A percentile compares a stretch with the other conserved stretches of the same genome.
phyloP scores from a whole-genome alignment of 2,888 invertebrate species.

The Hyposoter didymator region DNA sequence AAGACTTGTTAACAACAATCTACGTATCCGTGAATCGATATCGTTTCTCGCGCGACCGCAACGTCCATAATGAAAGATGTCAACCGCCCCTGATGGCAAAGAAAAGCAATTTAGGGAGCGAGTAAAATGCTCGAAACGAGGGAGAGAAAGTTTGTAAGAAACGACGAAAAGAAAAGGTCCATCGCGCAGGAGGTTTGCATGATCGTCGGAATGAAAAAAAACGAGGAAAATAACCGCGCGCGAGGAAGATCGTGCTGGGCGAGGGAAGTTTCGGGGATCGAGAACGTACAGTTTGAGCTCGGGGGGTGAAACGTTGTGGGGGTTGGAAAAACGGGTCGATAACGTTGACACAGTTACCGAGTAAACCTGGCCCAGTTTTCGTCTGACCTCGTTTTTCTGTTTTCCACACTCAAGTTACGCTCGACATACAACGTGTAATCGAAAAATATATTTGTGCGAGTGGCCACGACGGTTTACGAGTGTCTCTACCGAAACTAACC shows the following conservation, averaged over 20 bases:
- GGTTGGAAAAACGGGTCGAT: conserved; percentile 75
- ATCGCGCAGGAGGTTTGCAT: conserved; percentile 76
- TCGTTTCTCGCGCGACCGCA: neutral
- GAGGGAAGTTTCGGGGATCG: neutral
- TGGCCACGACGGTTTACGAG: too few relatives aligned
- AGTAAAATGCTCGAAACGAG: neutral
- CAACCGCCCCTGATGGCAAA: neutral
- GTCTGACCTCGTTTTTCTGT: conserved; percentile 77
- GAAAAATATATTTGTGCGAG: neutral
- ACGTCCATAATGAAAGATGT: neutral
- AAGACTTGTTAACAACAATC: neutral
- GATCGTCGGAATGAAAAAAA: conserved; percentile 3
- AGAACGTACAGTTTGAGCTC: neutral
- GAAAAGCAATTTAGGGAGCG: neutral
- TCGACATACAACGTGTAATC: neutral
- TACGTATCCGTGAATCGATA: conserved; percentile 10
- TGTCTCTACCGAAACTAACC: neutral
- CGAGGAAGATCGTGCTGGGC: too few relatives aligned
- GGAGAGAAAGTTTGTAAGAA: neutral
- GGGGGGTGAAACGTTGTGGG: conserved; percentile 21
- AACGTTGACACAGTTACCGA: conserved; percentile 83
- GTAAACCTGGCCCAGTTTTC: conserved; percentile 83
- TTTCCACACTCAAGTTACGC: conserved; percentile 36
- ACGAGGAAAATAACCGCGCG: neutral
- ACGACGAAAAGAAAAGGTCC: conserved; percentile 7